Percentiles rank a stretch among this genome's conserved stretches.
Evolutionary conservation across 2,888 invertebrate species (phyloP).

Genomic region (Allygus modestus): DNA sequence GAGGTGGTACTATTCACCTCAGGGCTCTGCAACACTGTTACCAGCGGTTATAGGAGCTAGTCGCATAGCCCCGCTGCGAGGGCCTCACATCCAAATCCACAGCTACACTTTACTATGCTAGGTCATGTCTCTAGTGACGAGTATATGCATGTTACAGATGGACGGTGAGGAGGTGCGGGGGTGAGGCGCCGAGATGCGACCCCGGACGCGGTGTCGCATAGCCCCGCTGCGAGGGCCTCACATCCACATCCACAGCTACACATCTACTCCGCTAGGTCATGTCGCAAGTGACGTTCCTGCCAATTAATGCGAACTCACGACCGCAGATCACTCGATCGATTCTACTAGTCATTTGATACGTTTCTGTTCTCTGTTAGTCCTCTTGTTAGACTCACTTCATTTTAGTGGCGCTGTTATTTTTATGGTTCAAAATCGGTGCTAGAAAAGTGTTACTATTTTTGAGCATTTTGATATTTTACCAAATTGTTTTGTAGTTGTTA

Average conservation of each 20-base stretch:
- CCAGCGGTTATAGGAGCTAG: too few species aligned
- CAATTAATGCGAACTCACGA: conserved; percentile 56
- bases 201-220: conserved; percentile 15
- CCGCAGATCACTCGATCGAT: conserved; percentile 43
- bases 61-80: conserved; percentile 12
- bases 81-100: conserved; percentile 23
- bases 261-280: conserved; percentile 34
- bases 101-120: conserved; percentile 17
- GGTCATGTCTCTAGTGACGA: conserved; percentile 45
- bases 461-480: not conserved
- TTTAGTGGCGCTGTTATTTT: not conserved
- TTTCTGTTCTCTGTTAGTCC: conserved; percentile 43
- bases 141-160: not conserved
- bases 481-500: not conserved
- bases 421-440: not conserved
- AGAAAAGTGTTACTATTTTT: not conserved
- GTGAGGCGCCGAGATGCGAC: conserved; percentile 38
- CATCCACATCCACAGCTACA: conserved; percentile 14
- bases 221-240: conserved; percentile 28
- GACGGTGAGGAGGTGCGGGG: conserved; percentile 5
- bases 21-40: too few species aligned
- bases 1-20: too few species aligned
- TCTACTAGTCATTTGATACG: conserved; percentile 56
- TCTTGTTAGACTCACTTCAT: conserved; percentile 33
- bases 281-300: conserved; percentile 46